phyloP scores from a whole-genome alignment of 92 coral and sea anemone genomes.

The Porites cylindrica region DNA sequence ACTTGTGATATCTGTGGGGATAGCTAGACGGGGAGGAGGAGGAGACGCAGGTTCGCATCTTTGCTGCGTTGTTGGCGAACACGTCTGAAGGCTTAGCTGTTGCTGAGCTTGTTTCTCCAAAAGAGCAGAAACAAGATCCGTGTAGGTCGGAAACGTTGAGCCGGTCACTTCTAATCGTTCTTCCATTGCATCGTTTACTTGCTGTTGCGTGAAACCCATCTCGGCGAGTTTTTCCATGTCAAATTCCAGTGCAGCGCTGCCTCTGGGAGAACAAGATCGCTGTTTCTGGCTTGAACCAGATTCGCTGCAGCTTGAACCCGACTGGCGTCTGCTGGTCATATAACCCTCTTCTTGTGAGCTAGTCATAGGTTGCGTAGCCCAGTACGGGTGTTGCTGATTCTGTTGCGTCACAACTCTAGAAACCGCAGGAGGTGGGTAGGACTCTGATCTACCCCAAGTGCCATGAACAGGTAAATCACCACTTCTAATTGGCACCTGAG shows the following conservation, averaged over 20 bases:
- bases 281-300: constrained; percentile 12
- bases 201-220: constrained; percentile 80
- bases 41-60: constrained; percentile 13
- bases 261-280: constrained; percentile 36
- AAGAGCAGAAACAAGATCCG: constrained; percentile 78
- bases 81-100: constrained; percentile 5
- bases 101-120: constrained; percentile 50
- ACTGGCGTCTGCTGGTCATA: constrained; percentile 7
- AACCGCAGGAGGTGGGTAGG: background rate
- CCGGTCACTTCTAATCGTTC: constrained; percentile 63
- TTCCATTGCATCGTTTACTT: constrained; percentile 67
- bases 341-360: constrained; percentile 13
- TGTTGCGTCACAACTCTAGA: background rate
- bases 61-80: constrained; percentile 19
- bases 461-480: constrained; percentile 19
- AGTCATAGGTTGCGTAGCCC: constrained; percentile 18
- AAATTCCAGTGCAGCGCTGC: constrained; percentile 28
- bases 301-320: background rate
- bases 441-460: constrained; percentile 14
- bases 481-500: constrained; percentile 19
- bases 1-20: background rate
- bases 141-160: constrained; percentile 47
- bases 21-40: constrained; percentile 23
- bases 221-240: constrained; percentile 51
- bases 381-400: constrained; percentile 12